phyloP scores from a whole-genome alignment of 2,113 vertebrate species.

The Ranitomeya variabilis region DNA sequence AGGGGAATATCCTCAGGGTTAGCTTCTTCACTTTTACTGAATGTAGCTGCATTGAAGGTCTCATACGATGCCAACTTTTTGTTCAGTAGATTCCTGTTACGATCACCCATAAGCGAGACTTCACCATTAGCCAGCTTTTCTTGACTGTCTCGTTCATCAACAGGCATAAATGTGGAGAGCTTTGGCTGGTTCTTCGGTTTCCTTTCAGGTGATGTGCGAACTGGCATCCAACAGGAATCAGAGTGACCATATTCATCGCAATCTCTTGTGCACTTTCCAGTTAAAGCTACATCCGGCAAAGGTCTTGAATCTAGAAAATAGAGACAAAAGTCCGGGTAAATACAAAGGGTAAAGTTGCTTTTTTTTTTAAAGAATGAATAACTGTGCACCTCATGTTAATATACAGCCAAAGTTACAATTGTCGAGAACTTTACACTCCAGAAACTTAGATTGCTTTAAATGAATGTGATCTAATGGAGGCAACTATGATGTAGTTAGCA shows the following conservation, averaged over 20 bases:
- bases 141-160: conserved; percentile 88
- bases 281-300: conserved; percentile 98
- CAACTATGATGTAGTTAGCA: no score
- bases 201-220: conserved; percentile 95
- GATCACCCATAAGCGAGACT: conserved; percentile 93
- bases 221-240: conserved; percentile 99
- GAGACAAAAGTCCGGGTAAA: conserved; percentile 60
- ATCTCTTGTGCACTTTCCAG: conserved; percentile 96
- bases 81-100: conserved; percentile 97
- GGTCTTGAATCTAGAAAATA: conserved; percentile 90
- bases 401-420: neutral
- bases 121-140: conserved; percentile 95
- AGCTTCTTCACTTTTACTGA: conserved; percentile 84
- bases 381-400: neutral
- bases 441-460: neutral
- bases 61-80: conserved; percentile 98
- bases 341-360: neutral
- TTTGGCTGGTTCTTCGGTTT: conserved; percentile 95
- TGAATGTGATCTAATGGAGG: neutral
- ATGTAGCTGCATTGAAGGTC: conserved; percentile 88
- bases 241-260: conserved; percentile 98
- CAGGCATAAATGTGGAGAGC: conserved; percentile 98
- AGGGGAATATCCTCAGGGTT: conserved; percentile 95
- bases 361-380: neutral
- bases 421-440: neutral